A percentile compares a stretch with the other conserved stretches of the same genome.
Conservation (phyloP, 37 sponge, comb jelly and placozoan species). For the Hexactinellida sp. region DNA sequence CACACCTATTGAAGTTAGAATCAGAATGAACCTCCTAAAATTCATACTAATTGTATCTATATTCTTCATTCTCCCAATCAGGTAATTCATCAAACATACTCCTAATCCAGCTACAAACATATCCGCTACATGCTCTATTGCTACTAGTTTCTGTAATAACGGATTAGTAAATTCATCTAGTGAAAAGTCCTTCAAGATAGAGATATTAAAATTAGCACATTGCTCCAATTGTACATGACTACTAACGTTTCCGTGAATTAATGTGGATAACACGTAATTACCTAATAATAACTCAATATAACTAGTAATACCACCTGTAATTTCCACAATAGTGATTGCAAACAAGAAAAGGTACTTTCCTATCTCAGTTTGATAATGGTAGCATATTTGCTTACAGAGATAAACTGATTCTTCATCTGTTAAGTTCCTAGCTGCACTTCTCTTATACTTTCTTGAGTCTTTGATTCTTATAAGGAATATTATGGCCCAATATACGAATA, state of each 20-base stretch:
- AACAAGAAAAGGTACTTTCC: not conserved
- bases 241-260: not conserved
- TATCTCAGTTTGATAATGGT: slow-evolving; percentile 11
- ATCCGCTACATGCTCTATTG: not conserved
- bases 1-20: not conserved
- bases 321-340: not conserved
- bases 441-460: not conserved
- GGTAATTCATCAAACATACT: not conserved
- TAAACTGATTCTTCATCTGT: not conserved
- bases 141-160: not conserved
- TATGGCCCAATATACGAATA: no score
- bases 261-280: not conserved
- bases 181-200: not conserved
- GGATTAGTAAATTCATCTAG: not conserved
- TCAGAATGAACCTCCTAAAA: not conserved
- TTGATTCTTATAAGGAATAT: not conserved
- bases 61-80: not conserved
- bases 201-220: not conserved
- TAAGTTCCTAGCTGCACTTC: not conserved
- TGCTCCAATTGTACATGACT: not conserved
- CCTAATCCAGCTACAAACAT: not conserved
- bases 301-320: not conserved
- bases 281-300: not conserved
- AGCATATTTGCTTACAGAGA: not conserved
- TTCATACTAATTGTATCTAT: not conserved